Evolutionary conservation across 2,888 invertebrate genomes (phyloP), one percentile per base, ranked within the genome.

Genomic region (Zelleria hepariella): DNA sequence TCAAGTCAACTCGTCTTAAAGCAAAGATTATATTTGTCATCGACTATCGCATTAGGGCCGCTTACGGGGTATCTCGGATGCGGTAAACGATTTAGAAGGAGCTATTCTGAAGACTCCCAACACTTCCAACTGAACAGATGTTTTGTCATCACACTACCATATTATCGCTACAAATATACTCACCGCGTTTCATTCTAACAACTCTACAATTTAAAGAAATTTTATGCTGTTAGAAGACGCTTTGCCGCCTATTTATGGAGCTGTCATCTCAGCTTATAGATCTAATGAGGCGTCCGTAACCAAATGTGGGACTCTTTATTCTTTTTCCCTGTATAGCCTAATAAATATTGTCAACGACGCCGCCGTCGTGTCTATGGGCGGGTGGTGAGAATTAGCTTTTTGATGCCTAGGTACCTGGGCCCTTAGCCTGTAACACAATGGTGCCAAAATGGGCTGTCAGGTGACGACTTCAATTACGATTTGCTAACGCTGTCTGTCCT

Each of bases 11-110:
- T 75, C 78, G 79, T 76, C 81, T 84, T 80, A 80, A 78, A 84
- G 80, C 74, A 78, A 81, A 86, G 86, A 86, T 87, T 86, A 86
- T 86, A 86, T 86, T 82, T 87, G 87, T 88, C 87, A 86, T 84
- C 87, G 77, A 66, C 70, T 73, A 71, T 75, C 75, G 80, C 80
- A 82, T 83, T 79, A 79, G 74, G 80, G 75, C 74, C 80, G 75
- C 82, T 82, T 82, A 80, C 82, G 77, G 79, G 74, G 78, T 77
- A 80, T 80, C 73, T 75, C 67, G 71, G 75, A 79, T 68, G 77
- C 77, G 78, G 80, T 80, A 79, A 80, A 77, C 79, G 80, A 79
- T 81, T 81, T 77, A 69, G 77, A 78, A 78, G 25, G 57, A 20
- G 18, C 71, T 64, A 72, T 67, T 61, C 71, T 69, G 67, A 66